Conservation (phyloP, 2,797 vertebrate species). For the Fratercula arctica region DNA sequence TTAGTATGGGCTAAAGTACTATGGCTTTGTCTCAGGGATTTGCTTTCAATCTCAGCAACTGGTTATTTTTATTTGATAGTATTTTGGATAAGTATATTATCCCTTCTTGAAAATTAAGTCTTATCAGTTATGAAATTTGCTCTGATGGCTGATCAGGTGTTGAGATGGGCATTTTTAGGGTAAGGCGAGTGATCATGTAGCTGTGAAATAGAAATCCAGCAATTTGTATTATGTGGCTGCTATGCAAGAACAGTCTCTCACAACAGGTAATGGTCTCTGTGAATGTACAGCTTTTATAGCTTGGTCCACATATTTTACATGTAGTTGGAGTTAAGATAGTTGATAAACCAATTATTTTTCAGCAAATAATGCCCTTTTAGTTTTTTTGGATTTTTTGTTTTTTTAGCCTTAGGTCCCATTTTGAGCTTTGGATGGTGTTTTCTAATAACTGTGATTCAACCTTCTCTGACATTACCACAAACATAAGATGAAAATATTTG, state of each 20-base stretch:
- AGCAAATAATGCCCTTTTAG: background rate
- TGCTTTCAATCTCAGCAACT: background rate
- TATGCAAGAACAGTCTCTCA: background rate
- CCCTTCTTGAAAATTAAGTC: constrained; percentile 3
- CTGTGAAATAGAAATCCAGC: constrained; percentile 22
- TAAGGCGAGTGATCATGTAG: background rate
- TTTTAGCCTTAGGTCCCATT: background rate
- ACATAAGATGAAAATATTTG: background rate
- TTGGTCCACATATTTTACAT: background rate
- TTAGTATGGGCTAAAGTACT: background rate
- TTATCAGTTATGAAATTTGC: background rate
- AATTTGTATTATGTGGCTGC: background rate
- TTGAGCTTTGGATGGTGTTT: background rate
- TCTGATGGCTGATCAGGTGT: background rate
- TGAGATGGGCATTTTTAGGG: background rate
- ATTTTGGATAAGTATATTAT: constrained; percentile 18
- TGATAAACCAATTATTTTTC: background rate
- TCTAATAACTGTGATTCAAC: background rate
- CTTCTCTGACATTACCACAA: background rate
- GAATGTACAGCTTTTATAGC: background rate
- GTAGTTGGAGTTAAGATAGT: background rate
- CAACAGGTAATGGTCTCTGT: background rate
- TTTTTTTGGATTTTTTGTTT: background rate
- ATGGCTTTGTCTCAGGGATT: background rate
- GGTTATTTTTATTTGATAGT: background rate